Percentiles rank a stretch among this genome's conserved stretches.
Conservation (phyloP, 2,113 vertebrate genomes). For the Tachycineta bicolor region DNA sequence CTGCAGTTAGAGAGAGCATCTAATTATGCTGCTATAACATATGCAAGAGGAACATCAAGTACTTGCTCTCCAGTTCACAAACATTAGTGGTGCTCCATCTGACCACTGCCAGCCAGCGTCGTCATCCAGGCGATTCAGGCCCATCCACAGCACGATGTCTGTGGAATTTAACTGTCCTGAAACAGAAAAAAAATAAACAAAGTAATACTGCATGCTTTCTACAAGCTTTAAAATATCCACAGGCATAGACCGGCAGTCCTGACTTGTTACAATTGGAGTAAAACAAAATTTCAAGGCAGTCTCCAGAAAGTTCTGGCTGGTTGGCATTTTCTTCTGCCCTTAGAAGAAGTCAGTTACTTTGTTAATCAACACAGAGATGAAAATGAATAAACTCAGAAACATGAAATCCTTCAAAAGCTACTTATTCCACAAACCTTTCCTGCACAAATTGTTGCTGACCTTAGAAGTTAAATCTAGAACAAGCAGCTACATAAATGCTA, state of each 20-base stretch:
- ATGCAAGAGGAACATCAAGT: background rate
- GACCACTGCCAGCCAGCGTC: slow-evolving; percentile 91
- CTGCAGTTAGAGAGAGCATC: background rate
- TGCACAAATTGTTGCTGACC: background rate
- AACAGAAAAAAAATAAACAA: slow-evolving; percentile 3
- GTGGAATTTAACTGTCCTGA: slow-evolving; percentile 81
- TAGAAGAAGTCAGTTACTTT: background rate
- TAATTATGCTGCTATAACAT: background rate
- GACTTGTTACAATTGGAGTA: background rate
- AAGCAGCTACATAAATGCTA: background rate
- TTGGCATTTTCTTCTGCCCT: background rate
- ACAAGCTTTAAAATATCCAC: background rate
- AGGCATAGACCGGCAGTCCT: background rate
- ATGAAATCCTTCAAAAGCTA: background rate
- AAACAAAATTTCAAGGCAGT: background rate
- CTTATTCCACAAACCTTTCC: background rate
- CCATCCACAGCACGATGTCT: slow-evolving; percentile 84
- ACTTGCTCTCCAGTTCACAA: slow-evolving; percentile 89
- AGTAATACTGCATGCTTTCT: background rate
- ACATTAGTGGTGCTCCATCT: slow-evolving; percentile 80
- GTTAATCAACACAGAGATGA: background rate
- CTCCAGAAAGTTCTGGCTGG: background rate
- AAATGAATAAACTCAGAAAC: background rate
- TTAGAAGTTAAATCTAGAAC: background rate
- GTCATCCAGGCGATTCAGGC: slow-evolving; percentile 85